A percentile compares a stretch with the other conserved stretches of the same genome.
Evolutionary conservation across 2,113 vertebrate genomes (phyloP).

Genomic region (Sinocyclocheilus anophthalmus): DNA sequence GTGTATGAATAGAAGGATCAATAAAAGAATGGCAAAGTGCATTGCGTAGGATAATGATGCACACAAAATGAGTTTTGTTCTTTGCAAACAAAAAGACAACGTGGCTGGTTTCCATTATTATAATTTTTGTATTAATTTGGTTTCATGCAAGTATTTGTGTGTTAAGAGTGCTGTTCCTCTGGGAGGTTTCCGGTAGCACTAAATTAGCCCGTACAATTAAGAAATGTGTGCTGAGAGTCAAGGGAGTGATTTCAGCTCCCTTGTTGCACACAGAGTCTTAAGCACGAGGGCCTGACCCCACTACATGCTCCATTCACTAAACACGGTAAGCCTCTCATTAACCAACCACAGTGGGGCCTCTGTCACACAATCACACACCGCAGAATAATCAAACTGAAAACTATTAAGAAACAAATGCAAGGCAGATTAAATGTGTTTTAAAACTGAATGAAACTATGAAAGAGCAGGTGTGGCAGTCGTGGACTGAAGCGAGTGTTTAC

Average conservation of each 20-base stretch:
- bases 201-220: conserved; percentile 39
- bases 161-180: background rate
- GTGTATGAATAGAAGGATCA: conserved; percentile 14
- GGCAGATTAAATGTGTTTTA: background rate
- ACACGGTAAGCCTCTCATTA: conserved; percentile 46
- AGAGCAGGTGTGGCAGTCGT: background rate
- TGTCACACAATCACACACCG: background rate
- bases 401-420: conserved; percentile 2
- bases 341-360: conserved; percentile 31
- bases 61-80: background rate
- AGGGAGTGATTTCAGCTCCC: conserved; percentile 1
- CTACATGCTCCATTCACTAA: conserved; percentile 33
- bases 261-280: conserved; percentile 11
- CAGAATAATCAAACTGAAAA: conserved; percentile 21
- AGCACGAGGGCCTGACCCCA: conserved; percentile 27
- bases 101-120: background rate
- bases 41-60: background rate
- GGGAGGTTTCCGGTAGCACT: background rate
- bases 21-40: background rate
- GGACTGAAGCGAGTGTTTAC: background rate
- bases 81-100: background rate
- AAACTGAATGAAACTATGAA: background rate
- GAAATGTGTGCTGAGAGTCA: conserved; percentile 19
- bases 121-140: background rate
- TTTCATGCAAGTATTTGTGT: background rate